Conservation (phyloP, 1,140 invertebrate species). For the Macrobrachium nipponense region DNA sequence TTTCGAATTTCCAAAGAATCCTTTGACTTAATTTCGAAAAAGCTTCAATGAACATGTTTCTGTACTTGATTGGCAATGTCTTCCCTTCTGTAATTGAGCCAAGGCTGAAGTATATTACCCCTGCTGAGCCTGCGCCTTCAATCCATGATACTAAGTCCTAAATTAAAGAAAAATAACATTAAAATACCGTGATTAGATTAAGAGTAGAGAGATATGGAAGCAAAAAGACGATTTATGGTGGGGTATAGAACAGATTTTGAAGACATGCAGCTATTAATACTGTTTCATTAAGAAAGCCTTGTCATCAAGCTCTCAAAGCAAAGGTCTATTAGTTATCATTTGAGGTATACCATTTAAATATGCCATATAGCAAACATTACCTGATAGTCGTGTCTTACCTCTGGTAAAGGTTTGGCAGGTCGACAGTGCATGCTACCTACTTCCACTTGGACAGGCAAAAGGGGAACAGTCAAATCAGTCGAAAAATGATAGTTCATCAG, state of each 20-base stretch:
- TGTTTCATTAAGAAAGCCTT: background rate
- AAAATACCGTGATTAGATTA: too few species aligned
- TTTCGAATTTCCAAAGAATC: slow-evolving; percentile 32
- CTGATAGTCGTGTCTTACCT: background rate
- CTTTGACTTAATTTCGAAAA: background rate
- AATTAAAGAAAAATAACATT: background rate
- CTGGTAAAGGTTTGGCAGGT: slow-evolving; percentile 24
- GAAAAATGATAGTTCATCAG: slow-evolving; percentile 7
- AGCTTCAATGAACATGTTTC: background rate
- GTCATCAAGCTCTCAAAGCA: background rate
- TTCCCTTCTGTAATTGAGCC: slow-evolving; percentile 2
- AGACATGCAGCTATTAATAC: background rate
- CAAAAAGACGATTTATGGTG: background rate
- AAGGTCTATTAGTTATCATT: too few species aligned
- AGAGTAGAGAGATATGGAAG: background rate
- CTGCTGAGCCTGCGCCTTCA: slow-evolving; percentile 12
- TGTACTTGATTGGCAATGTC: background rate
- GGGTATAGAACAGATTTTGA: too few species aligned
- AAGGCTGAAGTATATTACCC: slow-evolving; percentile 40
- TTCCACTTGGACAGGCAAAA: background rate
- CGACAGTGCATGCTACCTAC: background rate
- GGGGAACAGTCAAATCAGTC: too few species aligned
- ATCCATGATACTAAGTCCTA: slow-evolving; percentile 33
- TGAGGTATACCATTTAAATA: too few species aligned
- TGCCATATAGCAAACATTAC: background rate